phyloP scores from a whole-genome alignment of 2,113 vertebrate genomes.

The Chroicocephalus ridibundus region DNA sequence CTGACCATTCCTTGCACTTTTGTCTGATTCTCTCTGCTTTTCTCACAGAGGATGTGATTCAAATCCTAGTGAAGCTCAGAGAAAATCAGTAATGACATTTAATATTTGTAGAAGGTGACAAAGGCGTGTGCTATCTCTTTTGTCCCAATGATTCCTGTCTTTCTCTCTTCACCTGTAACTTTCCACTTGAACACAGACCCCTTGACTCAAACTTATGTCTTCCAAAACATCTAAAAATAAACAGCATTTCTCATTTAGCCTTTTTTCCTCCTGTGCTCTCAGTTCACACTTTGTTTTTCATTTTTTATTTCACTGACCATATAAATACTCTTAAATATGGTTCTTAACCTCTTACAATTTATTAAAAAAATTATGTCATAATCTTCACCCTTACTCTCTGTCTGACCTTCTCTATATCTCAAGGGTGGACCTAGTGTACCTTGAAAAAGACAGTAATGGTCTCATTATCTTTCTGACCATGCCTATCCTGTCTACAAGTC shows the following conservation, averaged over 20 bases:
- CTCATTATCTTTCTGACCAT: neutral
- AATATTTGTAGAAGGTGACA: neutral
- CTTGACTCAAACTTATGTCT: neutral
- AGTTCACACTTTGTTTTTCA: neutral
- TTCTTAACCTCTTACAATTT: neutral
- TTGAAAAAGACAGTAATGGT: neutral
- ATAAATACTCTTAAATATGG: neutral
- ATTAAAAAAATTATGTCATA: neutral
- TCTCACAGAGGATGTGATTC: neutral
- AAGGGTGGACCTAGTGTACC: rapidly evolving
- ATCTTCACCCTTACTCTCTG: neutral
- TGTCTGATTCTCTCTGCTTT: neutral
- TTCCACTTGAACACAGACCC: neutral
- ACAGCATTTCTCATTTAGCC: rapidly evolving
- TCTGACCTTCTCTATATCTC: neutral
- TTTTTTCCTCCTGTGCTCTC: neutral
- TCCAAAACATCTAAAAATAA: neutral
- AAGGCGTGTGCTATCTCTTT: neutral
- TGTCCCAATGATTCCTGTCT: neutral
- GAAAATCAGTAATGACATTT: neutral
- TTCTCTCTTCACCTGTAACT: neutral
- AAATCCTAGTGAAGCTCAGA: neutral
- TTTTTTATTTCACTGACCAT: neutral
- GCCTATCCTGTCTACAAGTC: neutral
- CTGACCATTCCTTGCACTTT: neutral